Base-by-base conservation (phyloP, 1,140 invertebrate genomes). In the Zaprionus lachaisei region DNA sequence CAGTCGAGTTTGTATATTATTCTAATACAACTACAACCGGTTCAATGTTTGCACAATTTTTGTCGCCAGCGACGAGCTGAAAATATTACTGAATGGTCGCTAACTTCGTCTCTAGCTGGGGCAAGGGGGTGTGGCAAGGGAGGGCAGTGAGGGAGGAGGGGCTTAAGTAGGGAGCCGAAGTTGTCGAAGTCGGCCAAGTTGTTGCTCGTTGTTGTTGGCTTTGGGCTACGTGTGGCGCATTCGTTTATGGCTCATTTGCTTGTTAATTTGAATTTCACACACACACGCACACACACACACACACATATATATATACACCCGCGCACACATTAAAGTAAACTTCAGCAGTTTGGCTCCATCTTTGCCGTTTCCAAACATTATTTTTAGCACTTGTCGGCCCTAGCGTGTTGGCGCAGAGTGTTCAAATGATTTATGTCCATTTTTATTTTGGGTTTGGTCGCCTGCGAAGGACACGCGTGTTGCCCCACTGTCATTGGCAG, bases 201-300 rank as follows among this genome's bases (percentile, higher is more conserved):
- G 54, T 15, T 38, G 49, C 17, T 74, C 68, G 71, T 71, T 72
- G 71, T 71, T 72, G 70, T 69, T 62, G 17, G 55, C 70, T 66
- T 60, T 60, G 26, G 28, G 56, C 68, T 79, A 87, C 84, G 85
- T 89, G 84, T 80, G 85, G 71, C 80, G 81, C 51, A 44, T 66
- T 55, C 51, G 51, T 56, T 65, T 56, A 17, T n/a, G 54, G 24
- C 54, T 66, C 44, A 68, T 75, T 81, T 78, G 84, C 75, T 72
- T 72, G 85, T 85, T 89, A 90, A 89, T 89, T 89, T 90, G 64
- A 84, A 89, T 89, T 89, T 89, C 79, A 89, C 79, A 89, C 78
- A 78, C 66, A 71, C 37, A 38, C 55, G 20, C 37, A 55, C 37
- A 22, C 20, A 22, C n/a, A 20, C 26, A 12, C 0, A 22, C 37